These are phyloP conservation scores for Eriocheir sinensis DNA, from an alignment of 1,140 invertebrate genomes.

Conservation along the genomic window DNA sequence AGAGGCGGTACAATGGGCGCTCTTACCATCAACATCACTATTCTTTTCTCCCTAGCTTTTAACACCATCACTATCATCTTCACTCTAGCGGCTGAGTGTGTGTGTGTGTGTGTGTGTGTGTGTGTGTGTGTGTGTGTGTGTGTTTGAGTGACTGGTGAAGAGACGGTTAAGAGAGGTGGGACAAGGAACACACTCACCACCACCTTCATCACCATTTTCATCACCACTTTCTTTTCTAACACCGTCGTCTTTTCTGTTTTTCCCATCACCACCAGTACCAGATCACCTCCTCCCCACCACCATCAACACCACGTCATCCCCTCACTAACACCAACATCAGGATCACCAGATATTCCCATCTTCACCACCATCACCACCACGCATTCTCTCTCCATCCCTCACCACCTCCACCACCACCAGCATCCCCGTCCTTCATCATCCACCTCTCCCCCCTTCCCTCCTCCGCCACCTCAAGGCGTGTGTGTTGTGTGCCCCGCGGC, in stretches of 20 bases:
- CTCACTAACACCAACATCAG: no score
- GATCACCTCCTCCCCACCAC: no score
- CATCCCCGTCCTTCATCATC: no score
- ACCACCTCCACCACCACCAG: not conserved
- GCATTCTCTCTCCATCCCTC: not conserved
- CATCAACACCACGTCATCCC: not conserved
- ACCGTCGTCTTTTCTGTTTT: no score
- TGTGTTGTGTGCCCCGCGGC: conserved; percentile 15
- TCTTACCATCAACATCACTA: no score
- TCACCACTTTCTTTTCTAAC: no score
- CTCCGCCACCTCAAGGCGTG: not conserved
- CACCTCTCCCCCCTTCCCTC: no score
- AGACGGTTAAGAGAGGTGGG: not conserved
- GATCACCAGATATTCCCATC: not conserved
- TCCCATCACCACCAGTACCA: no score
- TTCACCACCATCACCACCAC: not conserved
- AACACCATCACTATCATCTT: no score
- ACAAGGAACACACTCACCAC: not conserved
- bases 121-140: not conserved
- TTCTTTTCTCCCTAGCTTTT: no score
- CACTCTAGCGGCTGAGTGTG: not conserved
- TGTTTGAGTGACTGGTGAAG: conserved; percentile 23
- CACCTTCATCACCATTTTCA: no score
- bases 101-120: not conserved
- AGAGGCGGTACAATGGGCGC: not conserved